Conservation (phyloP, 2,888 invertebrate genomes). For the Nematopogon swammerdamellus region DNA sequence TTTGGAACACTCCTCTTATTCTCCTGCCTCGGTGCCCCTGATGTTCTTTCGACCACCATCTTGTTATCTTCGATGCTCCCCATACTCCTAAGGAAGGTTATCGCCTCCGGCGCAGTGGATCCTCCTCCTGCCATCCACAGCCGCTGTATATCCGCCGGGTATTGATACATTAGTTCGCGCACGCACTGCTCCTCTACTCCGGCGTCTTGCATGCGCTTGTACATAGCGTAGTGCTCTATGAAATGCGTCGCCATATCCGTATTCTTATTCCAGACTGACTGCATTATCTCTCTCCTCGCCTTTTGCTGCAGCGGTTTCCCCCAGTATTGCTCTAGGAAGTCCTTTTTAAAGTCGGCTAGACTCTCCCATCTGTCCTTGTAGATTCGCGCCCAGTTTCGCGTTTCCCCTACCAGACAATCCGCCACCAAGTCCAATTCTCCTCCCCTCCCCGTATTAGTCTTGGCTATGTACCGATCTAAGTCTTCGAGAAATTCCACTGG, state of each 20-base stretch:
- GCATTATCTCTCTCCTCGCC: neutral
- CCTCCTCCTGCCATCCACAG: neutral
- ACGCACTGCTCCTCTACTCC: neutral
- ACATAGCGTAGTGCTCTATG: neutral
- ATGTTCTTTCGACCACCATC: neutral
- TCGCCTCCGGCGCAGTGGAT: neutral
- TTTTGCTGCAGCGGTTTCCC: neutral
- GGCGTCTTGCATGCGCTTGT: neutral
- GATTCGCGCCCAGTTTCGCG: constrained; percentile 1
- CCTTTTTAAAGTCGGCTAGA: neutral
- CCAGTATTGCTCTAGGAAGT: constrained; percentile 3
- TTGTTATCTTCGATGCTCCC: neutral
- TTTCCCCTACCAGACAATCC: constrained; percentile 3
- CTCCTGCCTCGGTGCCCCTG: neutral
- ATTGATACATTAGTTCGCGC: constrained; percentile 1
- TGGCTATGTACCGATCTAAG: neutral
- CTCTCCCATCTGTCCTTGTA: neutral
- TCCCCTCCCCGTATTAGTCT: neutral
- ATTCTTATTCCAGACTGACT: neutral
- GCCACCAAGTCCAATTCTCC: neutral
- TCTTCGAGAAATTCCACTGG: constrained; percentile 3
- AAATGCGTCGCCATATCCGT: neutral
- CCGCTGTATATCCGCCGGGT: neutral
- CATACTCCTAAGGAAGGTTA: neutral
- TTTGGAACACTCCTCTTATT: neutral